Percentiles rank a stretch among this genome's conserved stretches.
Evolutionary conservation across 1,140 invertebrate species (phyloP).

Genomic region (Eriocheir sinensis): DNA sequence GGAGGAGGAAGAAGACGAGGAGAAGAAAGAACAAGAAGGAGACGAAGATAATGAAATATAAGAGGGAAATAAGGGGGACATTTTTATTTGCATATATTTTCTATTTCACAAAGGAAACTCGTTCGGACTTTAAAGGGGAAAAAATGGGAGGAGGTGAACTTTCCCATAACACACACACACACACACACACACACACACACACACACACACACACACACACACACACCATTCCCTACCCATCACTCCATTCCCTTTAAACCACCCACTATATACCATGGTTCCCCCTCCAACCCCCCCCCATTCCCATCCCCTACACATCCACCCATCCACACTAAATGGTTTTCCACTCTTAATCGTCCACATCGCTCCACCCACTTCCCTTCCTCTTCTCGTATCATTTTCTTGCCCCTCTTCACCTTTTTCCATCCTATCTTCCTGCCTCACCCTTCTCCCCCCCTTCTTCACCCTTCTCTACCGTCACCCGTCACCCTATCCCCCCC

Average conservation of each 20-base stretch:
- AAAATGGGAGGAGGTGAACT: not conserved
- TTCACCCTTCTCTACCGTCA: no score
- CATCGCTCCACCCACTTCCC: no score
- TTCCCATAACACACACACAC: not conserved
- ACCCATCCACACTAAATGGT: no score
- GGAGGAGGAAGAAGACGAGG: not conserved
- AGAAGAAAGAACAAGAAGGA: not conserved
- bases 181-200: constrained; percentile 43
- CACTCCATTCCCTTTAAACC: not conserved
- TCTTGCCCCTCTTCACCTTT: no score
- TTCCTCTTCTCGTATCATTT: no score
- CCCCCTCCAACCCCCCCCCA: no score
- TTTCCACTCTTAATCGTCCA: no score
- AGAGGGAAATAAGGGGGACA: not conserved
- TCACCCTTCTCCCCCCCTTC: no score
- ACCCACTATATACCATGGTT: not conserved
- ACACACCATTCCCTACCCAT: not conserved
- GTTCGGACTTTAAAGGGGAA: not conserved
- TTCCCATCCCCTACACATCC: no score
- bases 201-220: constrained; percentile 37
- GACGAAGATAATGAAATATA: not conserved
- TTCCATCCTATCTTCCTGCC: no score
- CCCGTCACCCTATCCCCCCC: no score
- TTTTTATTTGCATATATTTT: not conserved
- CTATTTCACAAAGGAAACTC: not conserved